Evolutionary conservation across 2,797 vertebrate species (phyloP).

Genomic region (Euthynnus affinis): DNA sequence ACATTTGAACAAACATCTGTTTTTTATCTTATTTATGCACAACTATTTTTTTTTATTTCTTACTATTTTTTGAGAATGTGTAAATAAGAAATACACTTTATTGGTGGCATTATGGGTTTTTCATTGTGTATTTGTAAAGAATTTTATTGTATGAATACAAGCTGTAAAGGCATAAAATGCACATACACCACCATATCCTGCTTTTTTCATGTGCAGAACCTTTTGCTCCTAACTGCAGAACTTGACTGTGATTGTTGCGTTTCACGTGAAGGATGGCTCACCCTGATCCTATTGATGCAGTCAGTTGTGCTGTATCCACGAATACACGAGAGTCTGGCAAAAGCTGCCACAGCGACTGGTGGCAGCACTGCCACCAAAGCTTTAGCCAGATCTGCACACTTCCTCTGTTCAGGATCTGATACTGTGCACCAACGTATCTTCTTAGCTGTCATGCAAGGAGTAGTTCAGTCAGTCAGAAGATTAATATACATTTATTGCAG

Average conservation of each 20-base stretch:
- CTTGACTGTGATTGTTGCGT: not conserved
- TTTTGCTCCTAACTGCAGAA: not conserved
- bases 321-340: constrained; percentile 90
- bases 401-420: constrained; percentile 91
- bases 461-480: not conserved
- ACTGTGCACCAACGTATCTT: constrained; percentile 94
- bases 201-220: not conserved
- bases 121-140: not conserved
- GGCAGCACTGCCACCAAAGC: constrained; percentile 83
- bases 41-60: not conserved
- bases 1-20: not conserved
- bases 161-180: not conserved
- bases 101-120: not conserved
- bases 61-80: not conserved
- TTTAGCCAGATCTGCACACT: constrained; percentile 92
- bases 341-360: constrained; percentile 74
- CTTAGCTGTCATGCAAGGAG: constrained; percentile 84
- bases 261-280: constrained; percentile 68
- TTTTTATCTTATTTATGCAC: not conserved
- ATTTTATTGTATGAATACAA: not conserved
- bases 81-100: not conserved
- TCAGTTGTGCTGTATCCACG: constrained; percentile 87
- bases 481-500: not conserved
- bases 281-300: constrained; percentile 92
- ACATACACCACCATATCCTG: not conserved